These are phyloP conservation scores for Mimachlamys varia DNA, from an alignment of 2,888 invertebrate genomes.

Conservation along the genomic window DNA sequence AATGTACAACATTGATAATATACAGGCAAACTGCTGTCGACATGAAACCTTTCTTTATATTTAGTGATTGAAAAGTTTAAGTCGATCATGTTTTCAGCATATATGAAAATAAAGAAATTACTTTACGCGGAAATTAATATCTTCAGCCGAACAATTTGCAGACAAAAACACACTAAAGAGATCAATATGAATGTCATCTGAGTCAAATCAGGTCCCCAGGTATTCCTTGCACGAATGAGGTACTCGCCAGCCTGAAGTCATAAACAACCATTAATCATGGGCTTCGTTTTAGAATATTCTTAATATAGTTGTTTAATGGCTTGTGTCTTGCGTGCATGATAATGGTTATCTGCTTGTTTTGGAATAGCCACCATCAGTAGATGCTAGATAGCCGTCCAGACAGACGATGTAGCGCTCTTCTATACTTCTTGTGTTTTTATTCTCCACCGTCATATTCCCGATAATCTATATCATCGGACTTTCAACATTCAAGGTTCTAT, in stretches of 20 bases:
- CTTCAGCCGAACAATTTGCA: too few relatives aligned
- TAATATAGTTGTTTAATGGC: not conserved
- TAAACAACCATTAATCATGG: not conserved
- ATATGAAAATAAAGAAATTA: too few relatives aligned
- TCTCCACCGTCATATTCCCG: not conserved
- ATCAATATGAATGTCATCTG: not conserved
- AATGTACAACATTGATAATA: too few relatives aligned
- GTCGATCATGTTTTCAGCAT: too few relatives aligned
- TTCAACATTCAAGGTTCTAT: not conserved
- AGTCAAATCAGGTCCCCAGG: not conserved
- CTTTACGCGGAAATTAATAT: too few relatives aligned
- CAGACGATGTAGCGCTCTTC: not conserved
- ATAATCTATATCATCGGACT: not conserved
- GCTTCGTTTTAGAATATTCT: not conserved
- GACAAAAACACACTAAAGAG: too few relatives aligned
- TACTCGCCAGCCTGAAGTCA: not conserved
- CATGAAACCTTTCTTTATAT: too few relatives aligned
- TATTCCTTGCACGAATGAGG: not conserved
- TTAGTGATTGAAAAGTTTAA: too few relatives aligned
- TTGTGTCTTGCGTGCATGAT: not conserved
- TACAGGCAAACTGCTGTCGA: too few relatives aligned
- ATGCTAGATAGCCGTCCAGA: too few relatives aligned
- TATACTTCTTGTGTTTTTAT: not conserved
- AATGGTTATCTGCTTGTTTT: not conserved
- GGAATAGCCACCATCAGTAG: too few relatives aligned